Evolutionary conservation across 1,140 invertebrate species (phyloP).

Genomic region (Orius insidiosus): DNA sequence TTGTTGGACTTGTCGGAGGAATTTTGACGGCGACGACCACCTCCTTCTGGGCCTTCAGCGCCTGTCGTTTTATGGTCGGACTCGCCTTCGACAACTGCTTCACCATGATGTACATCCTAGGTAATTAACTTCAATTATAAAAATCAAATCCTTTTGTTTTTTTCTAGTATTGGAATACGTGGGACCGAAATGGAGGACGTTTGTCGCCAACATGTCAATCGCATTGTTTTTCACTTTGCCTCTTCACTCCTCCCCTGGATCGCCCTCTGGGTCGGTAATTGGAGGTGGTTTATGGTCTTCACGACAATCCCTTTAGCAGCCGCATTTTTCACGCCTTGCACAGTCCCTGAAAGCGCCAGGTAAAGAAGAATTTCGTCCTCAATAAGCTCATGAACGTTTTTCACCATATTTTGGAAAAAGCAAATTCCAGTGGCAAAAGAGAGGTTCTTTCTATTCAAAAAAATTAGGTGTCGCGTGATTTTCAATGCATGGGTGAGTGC

Average conservation of each 20-base stretch:
- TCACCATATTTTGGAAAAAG: too few relatives aligned
- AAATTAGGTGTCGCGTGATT: too few relatives aligned
- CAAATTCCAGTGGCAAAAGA: too few relatives aligned
- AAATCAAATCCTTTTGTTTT: background rate
- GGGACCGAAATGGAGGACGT: constrained; percentile 69
- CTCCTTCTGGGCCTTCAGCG: constrained; percentile 54
- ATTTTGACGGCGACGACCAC: constrained; percentile 48
- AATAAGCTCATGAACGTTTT: too few relatives aligned
- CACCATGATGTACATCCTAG: constrained; percentile 84
- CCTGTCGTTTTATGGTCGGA: constrained; percentile 66
- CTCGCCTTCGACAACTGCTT: constrained; percentile 80
- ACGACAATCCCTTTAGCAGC: constrained; percentile 55
- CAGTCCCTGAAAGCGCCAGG: constrained; percentile 69
- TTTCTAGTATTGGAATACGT: constrained; percentile 67
- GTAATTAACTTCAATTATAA: constrained; percentile 28
- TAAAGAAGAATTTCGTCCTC: constrained; percentile 21
- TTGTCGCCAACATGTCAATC: constrained; percentile 78
- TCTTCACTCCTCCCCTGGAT: constrained; percentile 64
- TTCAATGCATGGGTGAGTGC: too few relatives aligned
- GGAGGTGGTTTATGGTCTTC: constrained; percentile 50
- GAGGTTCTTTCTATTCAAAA: too few relatives aligned
- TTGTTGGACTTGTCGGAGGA: constrained; percentile 57
- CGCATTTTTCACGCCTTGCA: constrained; percentile 46
- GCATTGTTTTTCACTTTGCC: constrained; percentile 73
- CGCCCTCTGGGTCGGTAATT: constrained; percentile 54